Base-by-base conservation (phyloP, 2,888 invertebrate genomes). In the Drosophila nigricruria region DNA sequence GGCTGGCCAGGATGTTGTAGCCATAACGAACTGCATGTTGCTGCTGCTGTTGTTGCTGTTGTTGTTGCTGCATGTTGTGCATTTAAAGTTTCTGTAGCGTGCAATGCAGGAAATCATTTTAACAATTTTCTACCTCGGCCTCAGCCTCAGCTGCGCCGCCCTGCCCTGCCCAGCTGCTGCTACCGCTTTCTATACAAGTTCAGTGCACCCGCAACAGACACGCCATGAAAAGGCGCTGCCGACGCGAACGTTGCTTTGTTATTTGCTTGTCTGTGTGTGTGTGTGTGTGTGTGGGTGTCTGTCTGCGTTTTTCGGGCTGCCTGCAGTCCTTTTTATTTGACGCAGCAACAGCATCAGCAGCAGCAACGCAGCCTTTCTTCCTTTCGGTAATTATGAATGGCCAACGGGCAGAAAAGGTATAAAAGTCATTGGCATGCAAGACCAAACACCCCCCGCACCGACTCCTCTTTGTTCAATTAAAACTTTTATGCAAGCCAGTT, bases 51-150 rank as follows among this genome's bases (percentile, higher is more conserved):
- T 87, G 73, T 69, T 84, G 80, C 74, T 84, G 70, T 52, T 81
- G 53, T 27, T 53, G 59, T 72, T 81, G 77, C 70, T 86, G 73
- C 78, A 84, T 87, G 79, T 84, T 88, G 74, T 70, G 85, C 88
- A 85, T 88, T 84, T 88, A 82, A 84, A 82, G 88, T 86, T 81
- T 67, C 64, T 76, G 86, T 81, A 83, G 86, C 83, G 72, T 82
- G 87, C 87, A 83, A 77, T 82, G 87, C 82, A 87, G 86, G 87
- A 87, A 87, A 87, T 88, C 79, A 87, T 87, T 87, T 88, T 87
- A 84, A 87, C 87, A 87, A 81, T 87, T 88, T 86, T 84, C 77
- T 59, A 58, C 74, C 81, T 68, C 77, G 34, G 50, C 58, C 18
- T n/a, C 49, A 12, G 30, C 12, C 34, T n/a, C 25, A 5, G 38